Conservation (phyloP, 2,888 invertebrate genomes). For the Drosophila nr. fundita region DNA sequence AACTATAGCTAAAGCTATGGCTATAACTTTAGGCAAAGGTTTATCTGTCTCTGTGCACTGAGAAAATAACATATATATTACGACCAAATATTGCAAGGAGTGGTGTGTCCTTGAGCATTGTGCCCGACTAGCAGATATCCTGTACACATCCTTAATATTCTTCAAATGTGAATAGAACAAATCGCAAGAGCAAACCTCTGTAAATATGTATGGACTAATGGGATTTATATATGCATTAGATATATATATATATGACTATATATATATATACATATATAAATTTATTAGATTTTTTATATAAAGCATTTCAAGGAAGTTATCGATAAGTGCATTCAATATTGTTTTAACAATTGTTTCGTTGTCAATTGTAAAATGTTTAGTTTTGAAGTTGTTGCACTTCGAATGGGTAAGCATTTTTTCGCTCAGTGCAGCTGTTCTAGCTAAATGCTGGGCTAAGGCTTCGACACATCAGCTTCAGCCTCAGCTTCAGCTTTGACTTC, state of each 20-base stretch:
- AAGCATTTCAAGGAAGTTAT: not conserved
- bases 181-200: not conserved
- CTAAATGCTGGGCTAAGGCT: conserved; percentile 27
- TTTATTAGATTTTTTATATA: not conserved
- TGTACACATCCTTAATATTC: not conserved
- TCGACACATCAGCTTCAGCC: conserved; percentile 7
- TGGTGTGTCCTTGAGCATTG: not conserved
- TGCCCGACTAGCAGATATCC: not conserved
- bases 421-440: conserved; percentile 11
- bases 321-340: not conserved
- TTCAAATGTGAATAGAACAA: not conserved
- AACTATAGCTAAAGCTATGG: not conserved
- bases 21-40: not conserved
- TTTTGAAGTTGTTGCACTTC: not conserved
- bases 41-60: not conserved
- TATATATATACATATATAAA: no score
- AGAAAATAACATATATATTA: not conserved
- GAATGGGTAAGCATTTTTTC: not conserved
- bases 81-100: not conserved
- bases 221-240: not conserved
- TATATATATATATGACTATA: not conserved
- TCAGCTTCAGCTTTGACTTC: not conserved
- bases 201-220: not conserved
- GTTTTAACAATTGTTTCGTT: not conserved
- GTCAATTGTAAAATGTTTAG: not conserved